phyloP scores from a whole-genome alignment of 2,888 invertebrate genomes.

The Helicoverpa assulta region DNA sequence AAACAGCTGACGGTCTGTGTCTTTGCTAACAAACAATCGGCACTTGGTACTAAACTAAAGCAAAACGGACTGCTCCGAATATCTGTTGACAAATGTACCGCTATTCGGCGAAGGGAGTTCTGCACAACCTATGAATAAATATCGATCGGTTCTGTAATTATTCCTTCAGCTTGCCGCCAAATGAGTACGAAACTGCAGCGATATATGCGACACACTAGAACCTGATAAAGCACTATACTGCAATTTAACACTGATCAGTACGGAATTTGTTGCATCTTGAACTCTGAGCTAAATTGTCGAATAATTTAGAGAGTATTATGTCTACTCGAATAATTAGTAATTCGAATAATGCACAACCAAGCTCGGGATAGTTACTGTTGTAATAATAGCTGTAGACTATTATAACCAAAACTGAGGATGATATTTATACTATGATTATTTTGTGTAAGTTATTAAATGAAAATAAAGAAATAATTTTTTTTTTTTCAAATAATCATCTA shows the following conservation, averaged over 20 bases:
- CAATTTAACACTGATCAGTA: conserved; percentile 16
- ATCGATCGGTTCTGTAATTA: conserved; percentile 37
- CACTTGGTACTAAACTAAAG: conserved; percentile 47
- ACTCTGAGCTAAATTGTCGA: conserved; percentile 15
- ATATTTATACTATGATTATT: background rate
- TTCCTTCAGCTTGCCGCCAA: conserved; percentile 18
- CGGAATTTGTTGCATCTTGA: conserved; percentile 10
- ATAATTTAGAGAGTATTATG: conserved; percentile 27
- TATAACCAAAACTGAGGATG: background rate
- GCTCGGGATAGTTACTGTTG: background rate
- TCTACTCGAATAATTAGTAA: conserved; percentile 20
- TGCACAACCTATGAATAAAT: conserved; percentile 35
- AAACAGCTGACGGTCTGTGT: conserved; percentile 72
- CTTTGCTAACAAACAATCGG: conserved; percentile 68
- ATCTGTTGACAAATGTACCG: conserved; percentile 27
- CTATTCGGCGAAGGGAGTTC: conserved; percentile 17
- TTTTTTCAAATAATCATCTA: no score
- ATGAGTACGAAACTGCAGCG: conserved; percentile 8
- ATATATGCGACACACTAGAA: conserved; percentile 3
- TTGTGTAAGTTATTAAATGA: no score
- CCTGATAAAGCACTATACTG: conserved; percentile 7
- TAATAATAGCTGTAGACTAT: background rate
- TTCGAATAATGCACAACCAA: conserved; percentile 10
- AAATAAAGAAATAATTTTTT: no score
- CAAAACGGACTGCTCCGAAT: conserved; percentile 33